These are phyloP conservation scores for Pristis pectinata DNA, from an alignment of 2,797 vertebrate species.

Conservation along the genomic window DNA sequence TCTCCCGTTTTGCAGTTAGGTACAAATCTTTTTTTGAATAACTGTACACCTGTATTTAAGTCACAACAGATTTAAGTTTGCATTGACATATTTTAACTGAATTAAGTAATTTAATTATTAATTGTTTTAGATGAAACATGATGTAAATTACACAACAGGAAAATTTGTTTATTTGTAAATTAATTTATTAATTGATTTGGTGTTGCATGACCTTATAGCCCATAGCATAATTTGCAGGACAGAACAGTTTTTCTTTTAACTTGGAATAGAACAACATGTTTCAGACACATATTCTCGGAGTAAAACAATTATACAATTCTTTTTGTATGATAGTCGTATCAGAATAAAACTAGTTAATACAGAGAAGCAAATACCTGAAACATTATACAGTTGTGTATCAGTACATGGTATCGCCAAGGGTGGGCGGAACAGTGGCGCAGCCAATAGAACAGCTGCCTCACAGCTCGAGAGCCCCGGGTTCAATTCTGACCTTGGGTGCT, in stretches of 20 bases:
- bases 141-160: constrained; percentile 2
- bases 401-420: not conserved
- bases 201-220: constrained; percentile 11
- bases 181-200: constrained; percentile 18
- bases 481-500: no score
- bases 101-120: constrained; percentile 24
- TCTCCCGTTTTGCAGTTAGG: not conserved
- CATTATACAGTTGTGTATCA: not conserved
- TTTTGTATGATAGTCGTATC: not conserved
- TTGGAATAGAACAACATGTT: not conserved
- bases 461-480: no score
- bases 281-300: not conserved
- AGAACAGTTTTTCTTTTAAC: not conserved
- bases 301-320: not conserved
- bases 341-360: not conserved
- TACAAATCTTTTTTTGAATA: not conserved
- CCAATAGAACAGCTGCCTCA: no score
- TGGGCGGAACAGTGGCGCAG: no score
- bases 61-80: not conserved
- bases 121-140: constrained; percentile 6
- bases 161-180: constrained; percentile 21
- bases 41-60: not conserved
- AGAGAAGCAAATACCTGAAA: not conserved
- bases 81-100: not conserved
- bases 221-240: constrained; percentile 1